Evolutionary conservation across 1,140 invertebrate genomes (phyloP).

Genomic region (Heliconius hewitsoni): DNA sequence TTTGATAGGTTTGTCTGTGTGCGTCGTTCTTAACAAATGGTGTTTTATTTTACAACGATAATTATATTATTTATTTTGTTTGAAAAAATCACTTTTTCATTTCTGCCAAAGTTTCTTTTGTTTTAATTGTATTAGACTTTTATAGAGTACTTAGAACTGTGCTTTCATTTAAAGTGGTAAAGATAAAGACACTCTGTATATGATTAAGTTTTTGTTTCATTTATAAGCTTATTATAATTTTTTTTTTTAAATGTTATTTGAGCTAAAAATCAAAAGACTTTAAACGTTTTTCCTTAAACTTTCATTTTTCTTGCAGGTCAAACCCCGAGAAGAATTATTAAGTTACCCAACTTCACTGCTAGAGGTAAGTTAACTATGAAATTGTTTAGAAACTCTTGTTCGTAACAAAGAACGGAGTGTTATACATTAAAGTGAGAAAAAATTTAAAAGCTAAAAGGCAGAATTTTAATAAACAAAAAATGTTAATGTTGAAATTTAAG

Average conservation of each 20-base stretch:
- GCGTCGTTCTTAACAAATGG: too few relatives aligned
- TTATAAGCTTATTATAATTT: neutral
- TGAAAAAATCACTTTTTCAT: too few relatives aligned
- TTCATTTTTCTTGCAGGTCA: slow-evolving; percentile 41
- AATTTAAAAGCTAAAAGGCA: neutral
- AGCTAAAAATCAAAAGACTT: neutral
- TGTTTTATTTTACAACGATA: too few relatives aligned
- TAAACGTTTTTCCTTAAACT: neutral
- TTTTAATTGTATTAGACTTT: too few relatives aligned
- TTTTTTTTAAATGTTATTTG: neutral
- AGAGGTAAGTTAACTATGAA: slow-evolving; percentile 39
- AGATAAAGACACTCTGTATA: too few relatives aligned
- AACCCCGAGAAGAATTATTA: slow-evolving; percentile 43
- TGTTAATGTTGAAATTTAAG: neutral
- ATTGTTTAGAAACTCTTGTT: slow-evolving; percentile 11
- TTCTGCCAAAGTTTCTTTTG: too few relatives aligned
- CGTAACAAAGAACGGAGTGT: neutral
- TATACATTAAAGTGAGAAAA: neutral
- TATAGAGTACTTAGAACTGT: too few relatives aligned
- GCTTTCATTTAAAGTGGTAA: too few relatives aligned
- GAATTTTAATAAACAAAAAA: neutral
- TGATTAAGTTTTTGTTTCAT: neutral
- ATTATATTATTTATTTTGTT: too few relatives aligned
- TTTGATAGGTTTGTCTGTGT: too few relatives aligned
- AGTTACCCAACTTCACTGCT: slow-evolving; percentile 43